Evolutionary conservation across 2,888 invertebrate genomes (phyloP).

Genomic region (Brachyptera putata): DNA sequence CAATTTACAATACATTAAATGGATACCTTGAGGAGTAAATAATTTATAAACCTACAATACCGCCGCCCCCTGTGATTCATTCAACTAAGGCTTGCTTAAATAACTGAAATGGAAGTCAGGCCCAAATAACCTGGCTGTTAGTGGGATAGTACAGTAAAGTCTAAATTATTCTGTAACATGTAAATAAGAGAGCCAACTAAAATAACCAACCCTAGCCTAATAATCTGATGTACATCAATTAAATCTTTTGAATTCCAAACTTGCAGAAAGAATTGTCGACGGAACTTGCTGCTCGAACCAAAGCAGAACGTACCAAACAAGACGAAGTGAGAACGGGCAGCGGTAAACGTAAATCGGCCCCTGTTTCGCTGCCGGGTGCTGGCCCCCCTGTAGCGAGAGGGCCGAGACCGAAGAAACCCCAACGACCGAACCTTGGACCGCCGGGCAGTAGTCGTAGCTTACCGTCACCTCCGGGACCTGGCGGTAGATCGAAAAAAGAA

Average conservation of each 20-base stretch:
- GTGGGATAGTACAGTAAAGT: too few relatives aligned
- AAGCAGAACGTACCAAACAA: constrained; percentile 66
- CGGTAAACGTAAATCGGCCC: constrained; percentile 52
- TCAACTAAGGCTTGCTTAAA: too few relatives aligned
- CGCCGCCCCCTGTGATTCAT: too few relatives aligned
- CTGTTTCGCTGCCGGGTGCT: constrained; percentile 44
- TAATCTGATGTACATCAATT: not conserved
- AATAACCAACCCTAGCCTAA: too few relatives aligned
- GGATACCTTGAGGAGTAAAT: too few relatives aligned
- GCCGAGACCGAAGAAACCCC: constrained; percentile 44
- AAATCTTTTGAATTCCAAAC: constrained; percentile 24
- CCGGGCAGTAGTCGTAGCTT: constrained; percentile 36
- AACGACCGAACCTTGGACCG: constrained; percentile 35
- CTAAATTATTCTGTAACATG: too few relatives aligned
- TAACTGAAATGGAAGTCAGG: too few relatives aligned
- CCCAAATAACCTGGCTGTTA: too few relatives aligned
- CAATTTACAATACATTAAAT: too few relatives aligned
- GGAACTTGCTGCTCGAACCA: constrained; percentile 65
- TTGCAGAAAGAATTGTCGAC: constrained; percentile 68
- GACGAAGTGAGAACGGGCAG: constrained; percentile 59
- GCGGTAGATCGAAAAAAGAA: constrained; percentile 57
- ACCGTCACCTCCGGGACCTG: constrained; percentile 38
- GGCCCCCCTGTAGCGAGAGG: constrained; percentile 38
- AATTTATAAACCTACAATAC: too few relatives aligned
- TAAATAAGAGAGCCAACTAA: too few relatives aligned